phyloP scores from a whole-genome alignment of 2,888 invertebrate genomes.

The Auanema sp. region DNA sequence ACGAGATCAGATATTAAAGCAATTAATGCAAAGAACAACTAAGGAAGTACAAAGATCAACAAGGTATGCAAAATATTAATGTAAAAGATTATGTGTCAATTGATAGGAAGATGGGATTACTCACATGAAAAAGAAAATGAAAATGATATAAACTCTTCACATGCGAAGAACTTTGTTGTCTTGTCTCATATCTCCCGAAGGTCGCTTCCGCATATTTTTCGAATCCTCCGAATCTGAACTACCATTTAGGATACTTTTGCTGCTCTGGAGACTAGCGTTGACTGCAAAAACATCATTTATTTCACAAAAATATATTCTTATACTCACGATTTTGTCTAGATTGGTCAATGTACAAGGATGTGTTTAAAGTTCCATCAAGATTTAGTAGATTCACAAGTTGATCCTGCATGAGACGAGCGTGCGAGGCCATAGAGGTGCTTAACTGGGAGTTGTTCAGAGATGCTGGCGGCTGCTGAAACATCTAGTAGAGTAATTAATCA shows the following conservation, averaged over 20 bases:
- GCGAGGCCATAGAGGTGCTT: constrained; percentile 15
- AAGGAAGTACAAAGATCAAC: too few relatives aligned
- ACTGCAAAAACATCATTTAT: too few relatives aligned
- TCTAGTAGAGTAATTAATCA: constrained; percentile 3
- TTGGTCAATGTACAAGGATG: constrained; percentile 3
- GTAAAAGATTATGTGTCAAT: too few relatives aligned
- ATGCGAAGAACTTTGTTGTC: background rate
- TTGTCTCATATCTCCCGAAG: background rate
- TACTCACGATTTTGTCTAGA: too few relatives aligned
- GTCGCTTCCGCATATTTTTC: constrained; percentile 3
- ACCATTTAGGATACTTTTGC: too few relatives aligned
- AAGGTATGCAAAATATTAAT: too few relatives aligned
- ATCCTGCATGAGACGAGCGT: constrained; percentile 13
- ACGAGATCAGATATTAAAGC: too few relatives aligned
- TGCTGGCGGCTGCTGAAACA: background rate
- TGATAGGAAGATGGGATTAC: too few relatives aligned
- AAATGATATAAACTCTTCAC: background rate
- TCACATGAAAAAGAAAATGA: too few relatives aligned
- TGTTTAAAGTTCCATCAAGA: constrained; percentile 16
- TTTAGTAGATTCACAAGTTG: constrained; percentile 16
- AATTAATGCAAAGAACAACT: too few relatives aligned
- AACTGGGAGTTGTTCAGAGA: constrained; percentile 15
- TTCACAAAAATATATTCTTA: too few relatives aligned
- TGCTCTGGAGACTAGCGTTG: too few relatives aligned
- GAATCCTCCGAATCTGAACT: constrained; percentile 2